Percentiles rank a stretch among this genome's conserved stretches.
Evolutionary conservation across 1,140 invertebrate genomes (phyloP).

Genomic region (Lepidurus apus): DNA sequence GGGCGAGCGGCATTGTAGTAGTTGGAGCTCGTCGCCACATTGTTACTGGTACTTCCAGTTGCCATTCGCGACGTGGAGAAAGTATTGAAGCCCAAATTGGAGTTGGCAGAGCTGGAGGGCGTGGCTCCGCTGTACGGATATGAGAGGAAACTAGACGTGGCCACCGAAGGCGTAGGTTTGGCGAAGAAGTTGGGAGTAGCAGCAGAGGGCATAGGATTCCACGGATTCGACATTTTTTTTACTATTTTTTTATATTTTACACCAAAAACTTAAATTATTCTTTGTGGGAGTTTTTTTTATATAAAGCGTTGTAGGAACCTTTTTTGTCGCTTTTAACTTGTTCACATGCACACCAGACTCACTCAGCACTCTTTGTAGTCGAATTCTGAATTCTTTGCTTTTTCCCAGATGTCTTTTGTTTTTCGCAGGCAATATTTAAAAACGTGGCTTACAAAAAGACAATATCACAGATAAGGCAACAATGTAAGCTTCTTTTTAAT

Average conservation of each 20-base stretch:
- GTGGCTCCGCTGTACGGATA: neutral
- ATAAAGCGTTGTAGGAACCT: constrained; percentile 24
- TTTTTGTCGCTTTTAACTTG: constrained; percentile 27
- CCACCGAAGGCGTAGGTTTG: neutral
- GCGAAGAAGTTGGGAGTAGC: neutral
- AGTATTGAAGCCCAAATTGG: constrained; percentile 22
- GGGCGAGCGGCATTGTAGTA: constrained; percentile 25
- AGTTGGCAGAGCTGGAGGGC: neutral
- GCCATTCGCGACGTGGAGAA: neutral
- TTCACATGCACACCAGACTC: constrained; percentile 25
- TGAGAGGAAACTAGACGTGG: neutral
- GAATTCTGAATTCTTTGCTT: constrained; percentile 27
- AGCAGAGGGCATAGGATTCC: constrained; percentile 6
- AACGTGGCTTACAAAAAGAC: constrained; percentile 23
- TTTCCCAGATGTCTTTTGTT: constrained; percentile 1
- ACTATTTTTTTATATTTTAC: neutral
- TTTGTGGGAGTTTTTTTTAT: constrained; percentile 8
- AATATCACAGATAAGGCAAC: constrained; percentile 36
- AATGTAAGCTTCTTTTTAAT: constrained; percentile 33
- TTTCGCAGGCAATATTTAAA: constrained; percentile 20
- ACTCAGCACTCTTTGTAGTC: constrained; percentile 22
- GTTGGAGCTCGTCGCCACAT: constrained; percentile 34
- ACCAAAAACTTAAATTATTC: constrained; percentile 14
- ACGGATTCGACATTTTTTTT: neutral
- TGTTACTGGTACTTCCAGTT: constrained; percentile 26